These are phyloP conservation scores for Eonycteris spelaea DNA, from an alignment of 2,113 vertebrate species.

Conservation along the genomic window DNA sequence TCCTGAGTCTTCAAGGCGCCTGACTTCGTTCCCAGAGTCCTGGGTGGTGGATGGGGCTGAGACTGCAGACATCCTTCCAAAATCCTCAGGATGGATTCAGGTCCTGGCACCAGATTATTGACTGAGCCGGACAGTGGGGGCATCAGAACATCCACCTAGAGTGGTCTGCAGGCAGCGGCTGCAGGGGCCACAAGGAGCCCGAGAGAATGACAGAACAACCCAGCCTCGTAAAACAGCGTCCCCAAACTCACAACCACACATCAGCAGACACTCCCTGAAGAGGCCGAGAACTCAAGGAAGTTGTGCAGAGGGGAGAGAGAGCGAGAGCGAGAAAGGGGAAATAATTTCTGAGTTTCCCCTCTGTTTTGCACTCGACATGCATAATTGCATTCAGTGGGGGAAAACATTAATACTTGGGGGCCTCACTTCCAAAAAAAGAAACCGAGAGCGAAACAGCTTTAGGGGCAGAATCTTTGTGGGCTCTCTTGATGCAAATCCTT, in stretches of 20 bases:
- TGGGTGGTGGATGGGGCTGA: background rate
- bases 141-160: background rate
- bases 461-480: conserved; percentile 78
- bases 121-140: background rate
- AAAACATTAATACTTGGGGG: conserved; percentile 64
- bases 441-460: conserved; percentile 72
- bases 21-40: background rate
- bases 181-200: background rate
- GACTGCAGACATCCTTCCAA: background rate
- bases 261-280: background rate
- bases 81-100: background rate
- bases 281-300: background rate
- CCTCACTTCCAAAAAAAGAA: conserved; percentile 72
- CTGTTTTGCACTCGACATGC: conserved; percentile 45
- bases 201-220: background rate
- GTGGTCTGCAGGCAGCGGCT: background rate
- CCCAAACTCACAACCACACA: background rate
- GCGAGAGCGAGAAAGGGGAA: background rate
- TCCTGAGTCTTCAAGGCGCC: background rate
- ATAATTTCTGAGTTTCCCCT: conserved; percentile 33
- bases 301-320: background rate
- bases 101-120: background rate
- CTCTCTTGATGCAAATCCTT: conserved; percentile 65
- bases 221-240: background rate
- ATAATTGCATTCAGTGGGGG: conserved; percentile 57